Percentiles rank a stretch among this genome's conserved stretches.
phyloP scores from a whole-genome alignment of 2,888 invertebrate genomes.

The Limulus polyphemus region DNA sequence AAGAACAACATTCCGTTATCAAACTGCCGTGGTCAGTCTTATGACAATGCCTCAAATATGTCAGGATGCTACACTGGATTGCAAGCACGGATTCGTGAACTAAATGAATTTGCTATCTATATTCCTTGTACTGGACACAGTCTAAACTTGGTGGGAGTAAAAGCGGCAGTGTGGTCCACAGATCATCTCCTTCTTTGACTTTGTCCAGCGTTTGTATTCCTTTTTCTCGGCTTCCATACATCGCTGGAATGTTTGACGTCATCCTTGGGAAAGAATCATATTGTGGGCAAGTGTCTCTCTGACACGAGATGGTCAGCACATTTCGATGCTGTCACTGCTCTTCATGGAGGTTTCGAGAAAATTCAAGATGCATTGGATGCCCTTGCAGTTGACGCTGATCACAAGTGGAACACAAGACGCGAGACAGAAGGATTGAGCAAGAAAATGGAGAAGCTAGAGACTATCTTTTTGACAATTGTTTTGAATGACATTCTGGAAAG shows the following conservation, averaged over 20 bases:
- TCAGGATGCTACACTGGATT: no score
- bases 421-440: not conserved
- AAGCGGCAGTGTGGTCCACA: not conserved
- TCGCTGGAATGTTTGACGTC: not conserved
- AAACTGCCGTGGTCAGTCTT: no score
- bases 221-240: conserved; percentile 1
- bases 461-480: not conserved
- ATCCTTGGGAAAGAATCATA: not conserved
- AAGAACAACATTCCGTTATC: no score
- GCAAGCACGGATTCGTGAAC: conserved; percentile 1
- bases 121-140: not conserved
- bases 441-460: not conserved
- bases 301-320: conserved; percentile 1
- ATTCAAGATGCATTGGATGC: conserved; percentile 1
- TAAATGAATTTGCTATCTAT: not conserved
- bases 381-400: not conserved
- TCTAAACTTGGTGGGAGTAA: not conserved
- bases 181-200: no score
- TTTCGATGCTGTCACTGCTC: not conserved
- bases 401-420: not conserved
- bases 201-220: no score
- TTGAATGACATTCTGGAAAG: not conserved
- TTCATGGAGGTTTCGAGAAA: not conserved
- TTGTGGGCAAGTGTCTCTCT: not conserved
- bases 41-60: no score